Conservation (phyloP, 2,888 invertebrate genomes). For the Drosophila birchii region DNA sequence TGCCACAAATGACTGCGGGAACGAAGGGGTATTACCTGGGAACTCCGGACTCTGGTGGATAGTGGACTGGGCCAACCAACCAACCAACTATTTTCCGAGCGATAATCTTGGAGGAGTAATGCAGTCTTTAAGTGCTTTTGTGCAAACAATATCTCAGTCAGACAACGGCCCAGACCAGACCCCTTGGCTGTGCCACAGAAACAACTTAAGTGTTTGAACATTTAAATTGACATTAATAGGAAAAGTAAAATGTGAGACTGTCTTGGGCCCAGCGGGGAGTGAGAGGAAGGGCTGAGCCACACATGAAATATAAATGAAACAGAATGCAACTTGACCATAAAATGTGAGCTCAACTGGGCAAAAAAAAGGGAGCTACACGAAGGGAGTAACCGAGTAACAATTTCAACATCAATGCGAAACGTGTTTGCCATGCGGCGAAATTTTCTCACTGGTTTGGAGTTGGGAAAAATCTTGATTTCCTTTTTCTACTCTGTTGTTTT, state of each 20-base stretch:
- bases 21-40: background rate
- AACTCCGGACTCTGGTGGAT: background rate
- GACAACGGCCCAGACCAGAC: conserved; percentile 18
- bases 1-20: conserved; percentile 61
- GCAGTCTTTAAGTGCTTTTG: conserved; percentile 45
- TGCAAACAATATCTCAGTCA: conserved; percentile 41
- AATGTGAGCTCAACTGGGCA: conserved; percentile 42
- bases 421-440: conserved; percentile 58
- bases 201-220: conserved; percentile 39
- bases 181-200: conserved; percentile 14
- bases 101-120: conserved; percentile 28
- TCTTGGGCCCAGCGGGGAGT: conserved; percentile 22
- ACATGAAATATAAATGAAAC: conserved; percentile 60
- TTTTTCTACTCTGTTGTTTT: conserved; percentile 20
- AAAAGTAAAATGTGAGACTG: conserved; percentile 47
- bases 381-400: conserved; percentile 39
- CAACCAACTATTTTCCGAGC: conserved; percentile 30
- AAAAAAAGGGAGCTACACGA: conserved; percentile 3
- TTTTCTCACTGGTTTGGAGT: conserved; percentile 4
- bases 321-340: conserved; percentile 59
- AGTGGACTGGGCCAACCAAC: conserved; percentile 22
- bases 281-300: conserved; percentile 25
- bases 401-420: conserved; percentile 60
- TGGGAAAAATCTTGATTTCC: conserved; percentile 26
- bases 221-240: conserved; percentile 61